Evolutionary conservation across 2,113 vertebrate species (phyloP).

Genomic region (Grus americana): DNA sequence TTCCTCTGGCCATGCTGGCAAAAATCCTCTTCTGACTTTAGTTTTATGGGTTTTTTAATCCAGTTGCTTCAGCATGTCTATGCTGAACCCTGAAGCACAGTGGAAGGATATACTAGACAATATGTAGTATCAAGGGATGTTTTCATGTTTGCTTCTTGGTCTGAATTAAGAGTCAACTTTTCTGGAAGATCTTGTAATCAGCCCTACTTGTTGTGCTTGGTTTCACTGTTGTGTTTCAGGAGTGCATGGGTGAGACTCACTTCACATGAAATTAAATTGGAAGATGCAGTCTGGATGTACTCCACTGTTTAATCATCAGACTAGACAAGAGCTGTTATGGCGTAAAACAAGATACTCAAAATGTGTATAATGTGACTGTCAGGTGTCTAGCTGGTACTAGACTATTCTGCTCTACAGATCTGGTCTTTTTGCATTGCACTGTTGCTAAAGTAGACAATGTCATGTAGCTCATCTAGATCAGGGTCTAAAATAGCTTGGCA

Average conservation of each 20-base stretch:
- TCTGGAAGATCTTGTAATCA: background rate
- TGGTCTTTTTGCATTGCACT: background rate
- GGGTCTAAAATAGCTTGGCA: background rate
- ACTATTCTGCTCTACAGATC: background rate
- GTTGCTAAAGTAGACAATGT: background rate
- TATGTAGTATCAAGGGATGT: background rate
- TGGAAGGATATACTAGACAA: background rate
- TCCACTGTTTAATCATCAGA: background rate
- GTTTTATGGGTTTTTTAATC: background rate
- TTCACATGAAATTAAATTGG: background rate
- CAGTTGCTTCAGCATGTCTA: background rate
- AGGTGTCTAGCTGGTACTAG: background rate
- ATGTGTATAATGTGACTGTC: background rate
- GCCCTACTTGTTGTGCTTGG: background rate
- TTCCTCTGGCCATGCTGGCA: background rate
- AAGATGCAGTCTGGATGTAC: background rate
- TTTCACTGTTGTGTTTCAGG: background rate
- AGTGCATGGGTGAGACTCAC: background rate
- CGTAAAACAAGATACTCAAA: background rate
- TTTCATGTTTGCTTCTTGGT: background rate
- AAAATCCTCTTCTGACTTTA: background rate
- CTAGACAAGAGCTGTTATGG: background rate
- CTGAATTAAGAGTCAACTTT: background rate
- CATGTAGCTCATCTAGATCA: background rate
- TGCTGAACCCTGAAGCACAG: background rate